Evolutionary conservation across 1,140 invertebrate genomes (phyloP), one percentile per base, ranked within the genome.

Genomic region (Drosophila nikananu): DNA sequence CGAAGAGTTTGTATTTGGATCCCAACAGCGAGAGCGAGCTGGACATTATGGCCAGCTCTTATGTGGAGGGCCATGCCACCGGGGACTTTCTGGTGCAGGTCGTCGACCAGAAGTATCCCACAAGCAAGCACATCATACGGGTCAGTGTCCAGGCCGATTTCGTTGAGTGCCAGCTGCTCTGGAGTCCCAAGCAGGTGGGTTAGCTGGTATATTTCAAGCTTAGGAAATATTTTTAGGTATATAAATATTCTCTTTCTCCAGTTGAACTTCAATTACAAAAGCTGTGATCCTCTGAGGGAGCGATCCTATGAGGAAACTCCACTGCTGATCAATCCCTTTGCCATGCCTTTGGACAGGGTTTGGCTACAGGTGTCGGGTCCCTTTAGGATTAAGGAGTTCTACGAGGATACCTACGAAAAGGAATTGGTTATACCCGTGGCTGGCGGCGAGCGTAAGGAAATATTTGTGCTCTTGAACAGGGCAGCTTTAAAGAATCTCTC

Each of bases 321-420:
- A 0, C 5, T 61, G 0, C 64, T 92, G 9, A 39, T 70, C 2
- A 92, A 86, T 59, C n/a, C 37, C 10, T 59, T 41, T 2, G 19
- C 63, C n/a, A 10, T 60, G 25, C 12, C 25, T 1, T 15, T 87
- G 5, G 21, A 73, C 1, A 25, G 62, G 2, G 80, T 91, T 0
- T 8, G 3, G 3, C 57, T 92, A 0, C 75, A 91, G 41, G 75
- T 68, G 6, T 6, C 25, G 0, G 91, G 91, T 8, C 91, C 91
- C 0, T 91, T 92, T 21, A 77, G 64, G 2, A 91, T 92, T 4
- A 92, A 90, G 39, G 78, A 77, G 32, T 61, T 82, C 12, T 92
- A 77, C 52, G 91, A 92, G 51, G 52, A 80, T 25, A 12, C 17
- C 0, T 89, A 81, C 13, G 61, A 67, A 10, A 84, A 78, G 39